phyloP scores from a whole-genome alignment of 1,140 invertebrate species.

The Nebria ingens region DNA sequence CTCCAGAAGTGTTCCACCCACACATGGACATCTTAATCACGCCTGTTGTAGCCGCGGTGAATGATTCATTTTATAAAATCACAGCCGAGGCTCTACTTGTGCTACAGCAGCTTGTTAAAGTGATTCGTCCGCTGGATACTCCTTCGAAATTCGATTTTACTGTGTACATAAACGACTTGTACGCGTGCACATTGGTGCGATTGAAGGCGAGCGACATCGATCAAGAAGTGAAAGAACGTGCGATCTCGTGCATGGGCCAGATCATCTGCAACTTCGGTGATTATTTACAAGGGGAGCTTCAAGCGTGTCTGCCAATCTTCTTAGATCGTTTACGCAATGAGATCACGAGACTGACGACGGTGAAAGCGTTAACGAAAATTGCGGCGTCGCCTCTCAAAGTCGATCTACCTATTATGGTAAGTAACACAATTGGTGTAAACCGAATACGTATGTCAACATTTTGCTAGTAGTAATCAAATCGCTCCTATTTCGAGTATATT shows the following conservation, averaged over 20 bases:
- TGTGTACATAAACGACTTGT: constrained; percentile 70
- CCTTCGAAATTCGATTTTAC: constrained; percentile 63
- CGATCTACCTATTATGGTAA: constrained; percentile 75
- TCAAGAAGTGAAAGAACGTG: constrained; percentile 96
- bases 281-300: constrained; percentile 60
- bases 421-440: too few relatives aligned
- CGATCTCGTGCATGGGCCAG: constrained; percentile 95
- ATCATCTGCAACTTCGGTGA: constrained; percentile 89
- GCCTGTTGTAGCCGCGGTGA: constrained; percentile 76
- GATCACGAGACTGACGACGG: constrained; percentile 90
- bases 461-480: too few relatives aligned
- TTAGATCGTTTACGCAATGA: constrained; percentile 91
- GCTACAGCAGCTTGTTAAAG: constrained; percentile 88
- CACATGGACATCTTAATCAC: constrained; percentile 80
- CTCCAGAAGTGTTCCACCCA: constrained; percentile 62
- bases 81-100: constrained; percentile 90
- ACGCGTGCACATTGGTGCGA: constrained; percentile 72
- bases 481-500: background rate
- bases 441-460: too few relatives aligned
- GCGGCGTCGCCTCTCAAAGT: constrained; percentile 82
- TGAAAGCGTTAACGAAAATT: constrained; percentile 91
- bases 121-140: constrained; percentile 77
- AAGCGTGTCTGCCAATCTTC: constrained; percentile 83
- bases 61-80: constrained; percentile 97
- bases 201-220: constrained; percentile 93